Percentiles rank a stretch among this genome's conserved stretches.
Evolutionary conservation across 2,888 invertebrate genomes (phyloP).

Genomic region (Sycophila texana): DNA sequence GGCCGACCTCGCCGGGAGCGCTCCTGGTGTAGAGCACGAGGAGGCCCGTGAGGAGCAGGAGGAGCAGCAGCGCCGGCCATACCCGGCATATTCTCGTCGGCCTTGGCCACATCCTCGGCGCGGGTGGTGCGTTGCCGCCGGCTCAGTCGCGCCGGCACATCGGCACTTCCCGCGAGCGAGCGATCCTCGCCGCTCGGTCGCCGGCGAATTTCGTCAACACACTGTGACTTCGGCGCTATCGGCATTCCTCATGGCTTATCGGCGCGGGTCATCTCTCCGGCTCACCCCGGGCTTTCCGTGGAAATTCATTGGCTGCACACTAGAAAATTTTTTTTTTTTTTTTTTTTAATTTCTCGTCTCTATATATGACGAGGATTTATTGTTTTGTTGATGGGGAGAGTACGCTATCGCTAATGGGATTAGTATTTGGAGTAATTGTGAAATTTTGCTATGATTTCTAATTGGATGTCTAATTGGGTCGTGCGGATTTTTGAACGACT

Average conservation of each 20-base stretch:
- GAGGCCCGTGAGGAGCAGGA: conserved; percentile 61
- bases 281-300: conserved; percentile 7
- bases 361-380: too few relatives aligned
- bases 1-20: conserved; percentile 56
- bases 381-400: too few relatives aligned
- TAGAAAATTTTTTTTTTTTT: too few relatives aligned
- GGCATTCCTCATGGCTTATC: conserved; percentile 9
- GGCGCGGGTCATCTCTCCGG: conserved; percentile 16
- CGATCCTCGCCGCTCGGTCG: neutral
- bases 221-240: conserved; percentile 21
- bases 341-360: too few relatives aligned
- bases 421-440: too few relatives aligned
- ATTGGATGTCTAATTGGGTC: too few relatives aligned
- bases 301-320: neutral
- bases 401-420: too few relatives aligned
- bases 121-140: neutral
- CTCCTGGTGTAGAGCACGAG: conserved; percentile 67
- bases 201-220: neutral
- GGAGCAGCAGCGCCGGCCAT: conserved; percentile 63
- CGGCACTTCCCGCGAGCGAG: neutral
- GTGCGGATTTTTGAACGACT: too few relatives aligned
- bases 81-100: conserved; percentile 66
- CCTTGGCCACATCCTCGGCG: conserved; percentile 68
- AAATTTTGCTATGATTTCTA: too few relatives aligned
- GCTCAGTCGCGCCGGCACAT: neutral